Percentiles rank a stretch among this genome's conserved stretches.
Conservation (phyloP, 1,140 invertebrate species). For the Nephotettix cincticeps region DNA sequence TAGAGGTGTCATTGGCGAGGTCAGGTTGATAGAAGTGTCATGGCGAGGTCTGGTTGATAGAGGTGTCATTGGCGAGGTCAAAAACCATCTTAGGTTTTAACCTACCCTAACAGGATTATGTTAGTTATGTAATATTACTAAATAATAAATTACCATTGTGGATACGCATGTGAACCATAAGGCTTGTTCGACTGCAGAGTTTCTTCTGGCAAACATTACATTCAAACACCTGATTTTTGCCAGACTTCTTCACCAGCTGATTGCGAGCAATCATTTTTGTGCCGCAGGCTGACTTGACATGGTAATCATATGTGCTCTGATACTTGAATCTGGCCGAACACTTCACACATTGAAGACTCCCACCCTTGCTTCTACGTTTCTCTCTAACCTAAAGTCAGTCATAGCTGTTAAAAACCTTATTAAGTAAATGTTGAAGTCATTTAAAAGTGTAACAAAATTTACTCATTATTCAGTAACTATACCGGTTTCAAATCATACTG, state of each 20-base stretch:
- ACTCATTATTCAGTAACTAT: too few relatives aligned
- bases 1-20: background rate
- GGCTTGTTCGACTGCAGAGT: slow-evolving; percentile 26
- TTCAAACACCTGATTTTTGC: background rate
- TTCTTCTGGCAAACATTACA: slow-evolving; percentile 31
- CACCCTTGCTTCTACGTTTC: too few relatives aligned
- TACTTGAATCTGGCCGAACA: slow-evolving; percentile 33
- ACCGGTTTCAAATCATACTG: too few relatives aligned
- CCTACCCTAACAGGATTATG: background rate
- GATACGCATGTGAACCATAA: slow-evolving; percentile 35
- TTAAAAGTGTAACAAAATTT: too few relatives aligned
- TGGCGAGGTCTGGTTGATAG: background rate
- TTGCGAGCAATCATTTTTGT: slow-evolving; percentile 24
- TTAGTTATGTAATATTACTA: slow-evolving; percentile 4
- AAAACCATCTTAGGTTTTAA: background rate
- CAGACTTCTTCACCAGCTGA: slow-evolving; percentile 11
- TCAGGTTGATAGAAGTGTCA: too few relatives aligned
- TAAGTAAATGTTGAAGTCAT: too few relatives aligned
- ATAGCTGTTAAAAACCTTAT: too few relatives aligned
- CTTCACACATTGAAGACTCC: background rate
- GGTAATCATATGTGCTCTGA: slow-evolving; percentile 31
- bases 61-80: background rate
- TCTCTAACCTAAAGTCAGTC: too few relatives aligned
- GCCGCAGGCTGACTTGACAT: slow-evolving; percentile 34
- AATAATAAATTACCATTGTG: slow-evolving; percentile 30